Evolutionary conservation across 64 coral and sea anemone species (phyloP), one percentile per base, ranked within the genome.

Genomic region (Exaiptasia diaphana): DNA sequence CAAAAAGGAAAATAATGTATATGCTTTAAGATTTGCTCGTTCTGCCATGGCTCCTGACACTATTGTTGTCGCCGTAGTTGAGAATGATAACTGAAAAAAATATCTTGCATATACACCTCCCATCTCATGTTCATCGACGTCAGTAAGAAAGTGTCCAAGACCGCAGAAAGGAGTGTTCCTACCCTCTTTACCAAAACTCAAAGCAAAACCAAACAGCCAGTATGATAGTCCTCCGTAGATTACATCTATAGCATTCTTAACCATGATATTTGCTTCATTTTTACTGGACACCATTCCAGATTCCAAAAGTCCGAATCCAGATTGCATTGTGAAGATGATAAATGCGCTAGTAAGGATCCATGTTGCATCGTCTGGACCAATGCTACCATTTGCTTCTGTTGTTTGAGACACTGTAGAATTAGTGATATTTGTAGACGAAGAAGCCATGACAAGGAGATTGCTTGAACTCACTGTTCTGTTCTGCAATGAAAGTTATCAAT

Each of bases 311-410:
- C 84, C 84, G 27, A 87, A 87, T 31, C 84, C 84, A 1, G 84
- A 87, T 48, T 87, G 84, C 84, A 87, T 87, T 15, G 84, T 87
- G 30, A 87, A 68, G 64, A 87, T 87, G 20, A 87, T 87, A 15
- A 87, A 78, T 0, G 84, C 59, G 73, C 59, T 87, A 0, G 73
- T 87, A 11, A 87, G 45, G 8, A 87, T 87, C 84, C 84, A 87
- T 8, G 73, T 77, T 1, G 84, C 84, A 17, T 87, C 84, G 24
- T 69, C 73, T n/a, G 78, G 21, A 5, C 50, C 28, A 18, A 79
- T 53, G 11, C 25, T 28, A 20, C 2, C 44, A 23, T 29, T 5
- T 0, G 34, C 30, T 3, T 1, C 0, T n/a, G 10, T 8, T 29
- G 29, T 4, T 5, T 4, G 38, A 11, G 30, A 18, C 32, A 35